These are phyloP conservation scores for Sebastolobus alascanus DNA, from an alignment of 2,797 vertebrate species.

Conservation along the genomic window DNA sequence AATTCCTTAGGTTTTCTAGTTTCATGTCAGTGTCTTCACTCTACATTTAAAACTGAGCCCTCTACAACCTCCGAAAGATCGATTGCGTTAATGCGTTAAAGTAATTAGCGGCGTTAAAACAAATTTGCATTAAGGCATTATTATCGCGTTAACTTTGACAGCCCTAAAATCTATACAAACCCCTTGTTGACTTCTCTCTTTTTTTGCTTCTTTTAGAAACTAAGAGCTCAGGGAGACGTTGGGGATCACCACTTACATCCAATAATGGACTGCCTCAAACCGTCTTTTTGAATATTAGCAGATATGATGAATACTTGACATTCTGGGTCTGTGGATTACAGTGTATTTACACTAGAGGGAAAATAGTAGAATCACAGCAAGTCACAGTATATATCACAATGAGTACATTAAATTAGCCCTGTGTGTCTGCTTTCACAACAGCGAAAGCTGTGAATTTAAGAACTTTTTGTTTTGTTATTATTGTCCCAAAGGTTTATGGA, in stretches of 20 bases:
- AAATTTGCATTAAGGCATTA: no score
- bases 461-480: slow-evolving; percentile 3
- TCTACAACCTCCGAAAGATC: no score
- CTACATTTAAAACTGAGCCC: no score
- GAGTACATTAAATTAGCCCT: slow-evolving; percentile 30
- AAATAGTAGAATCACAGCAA: slow-evolving; percentile 10
- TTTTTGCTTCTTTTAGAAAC: slow-evolving; percentile 62
- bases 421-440: slow-evolving; percentile 59
- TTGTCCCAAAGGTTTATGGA: slow-evolving; percentile 27
- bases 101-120: no score
- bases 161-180: background rate
- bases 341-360: slow-evolving; percentile 30
- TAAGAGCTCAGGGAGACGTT: slow-evolving; percentile 71
- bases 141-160: no score
- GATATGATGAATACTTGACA: slow-evolving; percentile 51
- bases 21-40: no score
- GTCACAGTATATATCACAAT: slow-evolving; percentile 34
- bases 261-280: slow-evolving; percentile 50
- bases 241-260: slow-evolving; percentile 50
- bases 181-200: background rate
- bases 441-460: slow-evolving; percentile 58
- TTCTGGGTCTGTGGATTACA: slow-evolving; percentile 3
- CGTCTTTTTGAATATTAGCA: slow-evolving; percentile 28
- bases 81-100: no score
- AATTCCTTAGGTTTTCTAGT: no score